These are phyloP conservation scores for Telmatherina bonti DNA, from an alignment of 2,797 vertebrate genomes.

Conservation along the genomic window DNA sequence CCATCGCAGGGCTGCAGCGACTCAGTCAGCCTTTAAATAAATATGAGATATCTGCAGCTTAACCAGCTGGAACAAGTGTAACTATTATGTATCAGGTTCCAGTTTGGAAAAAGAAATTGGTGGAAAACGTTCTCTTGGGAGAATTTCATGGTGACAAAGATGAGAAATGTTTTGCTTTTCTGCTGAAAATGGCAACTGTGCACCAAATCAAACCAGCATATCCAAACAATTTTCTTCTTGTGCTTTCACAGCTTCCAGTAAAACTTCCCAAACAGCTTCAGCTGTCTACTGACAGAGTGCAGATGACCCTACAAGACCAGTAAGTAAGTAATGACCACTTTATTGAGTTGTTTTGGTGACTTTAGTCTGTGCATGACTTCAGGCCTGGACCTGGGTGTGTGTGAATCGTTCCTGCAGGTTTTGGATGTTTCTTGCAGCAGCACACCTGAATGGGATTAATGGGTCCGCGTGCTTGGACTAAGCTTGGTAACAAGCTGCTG, in stretches of 20 bases:
- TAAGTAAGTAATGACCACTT: background rate
- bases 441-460: too few relatives aligned
- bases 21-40: background rate
- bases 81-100: background rate
- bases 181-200: background rate
- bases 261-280: background rate
- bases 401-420: too few relatives aligned
- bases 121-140: background rate
- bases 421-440: too few relatives aligned
- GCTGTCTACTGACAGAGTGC: background rate
- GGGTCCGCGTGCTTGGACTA: too few relatives aligned
- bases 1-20: too few relatives aligned
- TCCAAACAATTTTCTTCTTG: background rate
- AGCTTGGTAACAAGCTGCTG: too few relatives aligned
- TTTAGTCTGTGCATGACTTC: background rate
- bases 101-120: background rate
- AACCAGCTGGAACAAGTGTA: background rate
- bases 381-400: background rate
- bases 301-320: background rate
- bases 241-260: background rate
- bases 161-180: background rate
- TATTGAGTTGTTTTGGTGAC: background rate
- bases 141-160: background rate
- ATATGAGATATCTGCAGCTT: background rate
- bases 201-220: background rate